phyloP scores from a whole-genome alignment of 2,113 vertebrate genomes.

The Balaeniceps rex region DNA sequence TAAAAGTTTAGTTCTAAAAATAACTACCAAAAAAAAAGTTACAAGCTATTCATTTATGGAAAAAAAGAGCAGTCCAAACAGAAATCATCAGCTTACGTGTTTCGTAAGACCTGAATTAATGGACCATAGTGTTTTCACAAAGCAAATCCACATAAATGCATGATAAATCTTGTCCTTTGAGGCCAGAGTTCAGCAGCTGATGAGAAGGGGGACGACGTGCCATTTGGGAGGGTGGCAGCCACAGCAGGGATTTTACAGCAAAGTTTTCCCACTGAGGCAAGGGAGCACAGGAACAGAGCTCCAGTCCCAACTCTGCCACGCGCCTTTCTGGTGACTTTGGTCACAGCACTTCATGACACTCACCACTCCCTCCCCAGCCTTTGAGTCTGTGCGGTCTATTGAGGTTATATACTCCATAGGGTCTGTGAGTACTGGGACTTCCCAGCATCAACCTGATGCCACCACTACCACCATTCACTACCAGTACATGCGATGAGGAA shows the following conservation, averaged over 20 bases:
- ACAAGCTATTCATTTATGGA: background rate
- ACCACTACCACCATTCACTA: background rate
- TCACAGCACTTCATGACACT: background rate
- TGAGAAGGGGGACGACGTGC: accelerated
- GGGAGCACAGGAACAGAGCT: background rate
- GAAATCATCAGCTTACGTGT: background rate
- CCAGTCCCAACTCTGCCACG: background rate
- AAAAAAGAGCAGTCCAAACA: background rate
- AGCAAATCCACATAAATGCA: background rate
- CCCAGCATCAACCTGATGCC: background rate
- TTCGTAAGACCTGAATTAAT: background rate
- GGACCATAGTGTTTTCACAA: background rate
- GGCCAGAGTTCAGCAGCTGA: background rate
- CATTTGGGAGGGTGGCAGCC: background rate
- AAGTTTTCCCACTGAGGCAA: background rate
- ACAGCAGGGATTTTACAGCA: background rate
- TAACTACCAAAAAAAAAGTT: background rate
- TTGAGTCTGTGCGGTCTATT: background rate
- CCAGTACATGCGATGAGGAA: background rate
- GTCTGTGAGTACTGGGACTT: background rate
- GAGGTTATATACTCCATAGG: background rate
- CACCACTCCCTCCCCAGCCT: background rate
- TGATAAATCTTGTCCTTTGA: background rate
- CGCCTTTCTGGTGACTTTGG: background rate
- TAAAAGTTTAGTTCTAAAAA: background rate